phyloP scores from a whole-genome alignment of 2,113 vertebrate species.

The Lathamus discolor region DNA sequence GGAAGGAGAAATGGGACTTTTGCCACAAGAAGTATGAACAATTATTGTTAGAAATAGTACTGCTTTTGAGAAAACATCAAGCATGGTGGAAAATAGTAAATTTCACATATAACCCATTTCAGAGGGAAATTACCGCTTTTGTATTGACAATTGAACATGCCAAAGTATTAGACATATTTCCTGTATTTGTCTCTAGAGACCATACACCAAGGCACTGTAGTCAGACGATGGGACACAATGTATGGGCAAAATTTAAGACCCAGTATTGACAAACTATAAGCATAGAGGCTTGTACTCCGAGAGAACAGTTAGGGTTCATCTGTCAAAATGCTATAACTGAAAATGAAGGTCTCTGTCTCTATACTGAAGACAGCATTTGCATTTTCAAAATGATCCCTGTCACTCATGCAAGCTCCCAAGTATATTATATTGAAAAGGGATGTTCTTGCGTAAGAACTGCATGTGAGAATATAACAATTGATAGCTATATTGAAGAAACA shows the following conservation, averaged over 20 bases:
- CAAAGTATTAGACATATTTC: background rate
- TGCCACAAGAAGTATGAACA: background rate
- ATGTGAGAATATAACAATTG: background rate
- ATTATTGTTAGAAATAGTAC: background rate
- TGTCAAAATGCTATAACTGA: background rate
- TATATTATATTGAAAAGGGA: background rate
- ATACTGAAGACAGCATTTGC: background rate
- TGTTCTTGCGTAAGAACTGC: background rate
- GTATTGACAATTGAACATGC: background rate
- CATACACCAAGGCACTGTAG: background rate
- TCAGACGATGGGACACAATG: background rate
- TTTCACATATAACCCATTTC: background rate
- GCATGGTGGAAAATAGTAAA: background rate
- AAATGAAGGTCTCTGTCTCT: background rate
- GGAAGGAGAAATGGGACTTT: background rate
- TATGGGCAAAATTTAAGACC: background rate
- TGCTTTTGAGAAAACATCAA: background rate
- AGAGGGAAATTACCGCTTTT: background rate
- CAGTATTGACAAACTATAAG: background rate
- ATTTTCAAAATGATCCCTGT: background rate
- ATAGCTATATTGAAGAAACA: background rate
- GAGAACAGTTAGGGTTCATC: background rate
- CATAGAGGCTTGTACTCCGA: background rate
- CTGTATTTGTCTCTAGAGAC: background rate
- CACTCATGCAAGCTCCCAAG: background rate